phyloP scores from a whole-genome alignment of 23 tunicate genomes.

The Corella eumyota region DNA sequence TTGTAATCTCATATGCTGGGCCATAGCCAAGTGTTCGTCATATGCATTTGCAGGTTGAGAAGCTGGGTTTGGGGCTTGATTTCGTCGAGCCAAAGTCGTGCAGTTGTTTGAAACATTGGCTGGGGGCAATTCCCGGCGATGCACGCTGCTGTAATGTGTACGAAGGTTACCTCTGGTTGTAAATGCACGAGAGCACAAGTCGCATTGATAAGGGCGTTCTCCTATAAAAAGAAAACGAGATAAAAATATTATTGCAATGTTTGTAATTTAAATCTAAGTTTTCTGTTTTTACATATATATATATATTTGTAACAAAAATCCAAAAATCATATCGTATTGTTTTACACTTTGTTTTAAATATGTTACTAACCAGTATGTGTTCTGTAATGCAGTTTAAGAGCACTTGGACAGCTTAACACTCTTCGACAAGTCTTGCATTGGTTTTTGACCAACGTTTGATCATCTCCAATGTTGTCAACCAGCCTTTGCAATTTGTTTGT shows the following conservation, averaged over 20 bases:
- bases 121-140: conserved; percentile 48
- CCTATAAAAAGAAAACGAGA: conserved; percentile 7
- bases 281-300: background rate
- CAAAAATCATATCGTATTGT: no score
- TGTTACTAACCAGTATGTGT: conserved; percentile 40
- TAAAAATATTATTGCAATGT: no score
- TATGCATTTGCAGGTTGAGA: no score
- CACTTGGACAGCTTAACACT: conserved; percentile 43
- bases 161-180: conserved; percentile 61
- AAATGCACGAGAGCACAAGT: conserved; percentile 46
- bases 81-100: conserved; percentile 7
- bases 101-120: conserved; percentile 14
- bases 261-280: no score
- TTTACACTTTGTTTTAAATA: background rate
- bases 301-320: background rate
- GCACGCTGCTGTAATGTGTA: conserved; percentile 61
- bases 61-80: conserved; percentile 10
- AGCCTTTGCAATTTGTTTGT: background rate
- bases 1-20: conserved; percentile 59
- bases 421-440: conserved; percentile 46
- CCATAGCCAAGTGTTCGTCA: conserved; percentile 11
- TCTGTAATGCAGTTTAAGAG: conserved; percentile 44
- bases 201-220: conserved; percentile 50
- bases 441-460: conserved; percentile 9
- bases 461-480: background rate